Base-by-base conservation (phyloP, 2,888 invertebrate genomes). In the Neoaliturus tenellus region DNA sequence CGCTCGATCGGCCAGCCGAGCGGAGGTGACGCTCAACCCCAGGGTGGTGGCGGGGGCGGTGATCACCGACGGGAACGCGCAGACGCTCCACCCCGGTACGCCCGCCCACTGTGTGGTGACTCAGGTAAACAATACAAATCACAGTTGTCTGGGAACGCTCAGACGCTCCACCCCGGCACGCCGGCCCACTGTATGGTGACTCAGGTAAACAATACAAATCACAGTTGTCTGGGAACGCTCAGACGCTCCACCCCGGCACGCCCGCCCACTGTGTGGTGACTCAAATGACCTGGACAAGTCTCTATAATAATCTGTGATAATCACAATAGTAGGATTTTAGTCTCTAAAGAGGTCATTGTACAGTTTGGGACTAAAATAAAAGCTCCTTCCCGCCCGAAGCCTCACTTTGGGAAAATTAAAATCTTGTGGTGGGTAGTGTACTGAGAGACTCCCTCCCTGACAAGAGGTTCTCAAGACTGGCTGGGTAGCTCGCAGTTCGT, bases 61-160 rank as follows among this genome's bases (percentile, higher is more conserved):
- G 20, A 12, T 71, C 39, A 71, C 20, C 17, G 71, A 71, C 17
- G 39, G 35, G 3, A 20, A 35, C 8, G 14, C 25, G 20, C 71
- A 71, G 39, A 71, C 35, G 2, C 41, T 91, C 17, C 87, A 90
- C 73, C 94, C 94, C 0, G 94, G 91, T n/a, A 92, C 91, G 69
- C 90, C 91, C 14, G 89, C 93, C 5, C 91, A 92, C 82, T 92
- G 93, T 85, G 89, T 90, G 58, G 91, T 93, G 0, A 91, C 92
- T 73, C 92, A 92, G 91, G 93, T 93, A 35, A 39, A 28, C 31
- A 25, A n/a, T n/a, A n/a, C n/a, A n/a, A n/a, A n/a, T n/a, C n/a
- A n/a, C n/a, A n/a, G n/a, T n/a, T n/a, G n/a, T n/a, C n/a, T n/a
- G 39, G 35, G 3, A 20, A 35, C 8, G 14, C 25, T 39, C 71